A percentile compares a stretch with the other conserved stretches of the same genome.
phyloP scores from a whole-genome alignment of 2,797 vertebrate species.

The Acrossocheilus fasciatus region DNA sequence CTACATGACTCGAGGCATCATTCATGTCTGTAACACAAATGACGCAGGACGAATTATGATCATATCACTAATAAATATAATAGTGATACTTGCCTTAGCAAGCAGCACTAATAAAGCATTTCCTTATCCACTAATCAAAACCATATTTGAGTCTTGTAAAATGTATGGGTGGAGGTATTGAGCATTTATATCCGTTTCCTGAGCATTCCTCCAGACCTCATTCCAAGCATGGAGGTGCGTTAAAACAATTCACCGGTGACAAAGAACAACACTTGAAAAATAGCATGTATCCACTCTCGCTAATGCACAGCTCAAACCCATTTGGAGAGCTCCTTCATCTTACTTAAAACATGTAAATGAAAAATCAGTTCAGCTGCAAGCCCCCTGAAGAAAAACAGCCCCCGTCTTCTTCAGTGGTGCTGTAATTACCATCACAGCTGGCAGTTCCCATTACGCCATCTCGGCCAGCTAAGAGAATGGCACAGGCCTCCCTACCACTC shows the following conservation, averaged over 20 bases:
- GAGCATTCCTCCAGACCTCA: constrained; percentile 48
- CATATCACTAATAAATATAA: background rate
- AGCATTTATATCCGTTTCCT: constrained; percentile 52
- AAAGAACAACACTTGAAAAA: constrained; percentile 62
- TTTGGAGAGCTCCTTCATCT: constrained; percentile 67
- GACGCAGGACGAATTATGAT: background rate
- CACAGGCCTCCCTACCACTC: constrained; percentile 67
- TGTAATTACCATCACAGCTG: constrained; percentile 82
- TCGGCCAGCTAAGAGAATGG: constrained; percentile 70
- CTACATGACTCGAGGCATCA: background rate
- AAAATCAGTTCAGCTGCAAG: constrained; percentile 72
- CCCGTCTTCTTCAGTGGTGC: constrained; percentile 67
- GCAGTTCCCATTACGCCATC: constrained; percentile 82
- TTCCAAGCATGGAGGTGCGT: constrained; percentile 45
- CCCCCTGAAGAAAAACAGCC: constrained; percentile 79
- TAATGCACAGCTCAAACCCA: constrained; percentile 56
- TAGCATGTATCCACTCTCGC: constrained; percentile 51
- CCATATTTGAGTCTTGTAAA: constrained; percentile 42
- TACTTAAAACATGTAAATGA: constrained; percentile 77
- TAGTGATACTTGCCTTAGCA: background rate
- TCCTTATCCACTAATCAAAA: constrained; percentile 52
- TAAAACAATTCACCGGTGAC: constrained; percentile 57
- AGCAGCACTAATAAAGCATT: constrained; percentile 31
- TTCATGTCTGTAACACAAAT: background rate
- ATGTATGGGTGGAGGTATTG: constrained; percentile 38